These are phyloP conservation scores for Drosophila atroscutellata DNA, from an alignment of 2,888 invertebrate species.

Conservation along the genomic window DNA sequence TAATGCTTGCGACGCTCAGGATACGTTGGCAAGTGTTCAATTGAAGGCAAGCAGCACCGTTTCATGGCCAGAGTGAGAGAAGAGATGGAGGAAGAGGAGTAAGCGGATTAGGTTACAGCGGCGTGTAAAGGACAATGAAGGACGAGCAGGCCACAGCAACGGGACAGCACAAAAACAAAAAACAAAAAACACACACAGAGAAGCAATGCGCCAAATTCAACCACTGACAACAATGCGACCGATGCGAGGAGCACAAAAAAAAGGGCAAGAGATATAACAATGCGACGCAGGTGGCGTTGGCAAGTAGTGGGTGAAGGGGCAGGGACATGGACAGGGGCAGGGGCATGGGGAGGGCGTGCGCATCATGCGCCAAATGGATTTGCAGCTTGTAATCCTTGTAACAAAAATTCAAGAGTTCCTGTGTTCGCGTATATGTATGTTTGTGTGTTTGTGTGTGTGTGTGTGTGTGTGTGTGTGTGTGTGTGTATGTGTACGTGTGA, in stretches of 20 bases:
- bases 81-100: slow-evolving; percentile 14
- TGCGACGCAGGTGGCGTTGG: slow-evolving; percentile 30
- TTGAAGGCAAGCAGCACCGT: slow-evolving; percentile 5
- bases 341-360: slow-evolving; percentile 17
- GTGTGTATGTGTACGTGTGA: slow-evolving; percentile 4
- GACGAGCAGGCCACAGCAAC: slow-evolving; percentile 25
- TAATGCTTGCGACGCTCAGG: slow-evolving; percentile 7
- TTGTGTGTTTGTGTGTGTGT: slow-evolving; percentile 12
- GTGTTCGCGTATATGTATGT: slow-evolving; percentile 2
- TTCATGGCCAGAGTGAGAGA: neutral
- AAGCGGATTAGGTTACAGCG: slow-evolving; percentile 72
- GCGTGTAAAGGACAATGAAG: slow-evolving; percentile 71
- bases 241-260: slow-evolving; percentile 18
- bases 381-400: slow-evolving; percentile 70
- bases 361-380: slow-evolving; percentile 78
- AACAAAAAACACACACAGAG: slow-evolving; percentile 19
- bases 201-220: slow-evolving; percentile 54
- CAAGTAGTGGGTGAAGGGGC: neutral
- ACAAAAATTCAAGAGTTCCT: slow-evolving; percentile 48
- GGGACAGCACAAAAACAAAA: neutral
- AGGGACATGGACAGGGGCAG: neutral
- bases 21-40: slow-evolving; percentile 42
- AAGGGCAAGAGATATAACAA: slow-evolving; percentile 34
- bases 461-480: slow-evolving; percentile 4
- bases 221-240: slow-evolving; percentile 54